Percentiles rank a stretch among this genome's conserved stretches.
phyloP scores from a whole-genome alignment of 2,888 invertebrate genomes.

The Drosophila pseudotakahashii region DNA sequence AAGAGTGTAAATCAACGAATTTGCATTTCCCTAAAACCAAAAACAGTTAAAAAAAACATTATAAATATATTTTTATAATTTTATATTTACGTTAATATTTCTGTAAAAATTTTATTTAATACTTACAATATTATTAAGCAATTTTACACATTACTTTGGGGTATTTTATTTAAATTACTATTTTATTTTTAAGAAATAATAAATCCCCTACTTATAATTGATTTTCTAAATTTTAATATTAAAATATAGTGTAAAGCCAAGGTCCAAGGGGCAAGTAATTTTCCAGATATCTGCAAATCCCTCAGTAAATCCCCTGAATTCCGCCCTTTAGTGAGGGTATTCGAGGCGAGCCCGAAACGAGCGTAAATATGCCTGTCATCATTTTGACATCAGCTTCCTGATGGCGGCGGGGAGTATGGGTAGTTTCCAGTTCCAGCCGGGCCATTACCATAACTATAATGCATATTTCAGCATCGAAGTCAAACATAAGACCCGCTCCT shows the following conservation, averaged over 20 bases:
- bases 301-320: neutral
- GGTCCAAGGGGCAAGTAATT: no score
- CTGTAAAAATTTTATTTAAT: no score
- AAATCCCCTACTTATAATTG: no score
- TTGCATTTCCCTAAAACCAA: neutral
- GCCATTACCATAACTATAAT: constrained; percentile 80
- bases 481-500: constrained; percentile 34
- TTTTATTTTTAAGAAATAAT: no score
- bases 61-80: no score
- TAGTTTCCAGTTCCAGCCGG: constrained; percentile 59
- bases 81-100: no score
- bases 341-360: constrained; percentile 51
- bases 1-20: neutral
- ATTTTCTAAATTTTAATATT: neutral
- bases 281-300: neutral
- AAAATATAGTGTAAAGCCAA: neutral
- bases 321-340: constrained; percentile 1
- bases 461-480: constrained; percentile 76
- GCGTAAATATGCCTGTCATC: constrained; percentile 79
- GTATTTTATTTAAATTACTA: neutral
- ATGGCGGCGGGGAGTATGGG: constrained; percentile 41
- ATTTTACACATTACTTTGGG: no score
- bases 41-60: neutral
- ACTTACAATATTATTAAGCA: no score
- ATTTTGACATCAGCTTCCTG: constrained; percentile 74